Base-by-base conservation (phyloP, 1,140 invertebrate species). In the Bombus consobrinus region DNA sequence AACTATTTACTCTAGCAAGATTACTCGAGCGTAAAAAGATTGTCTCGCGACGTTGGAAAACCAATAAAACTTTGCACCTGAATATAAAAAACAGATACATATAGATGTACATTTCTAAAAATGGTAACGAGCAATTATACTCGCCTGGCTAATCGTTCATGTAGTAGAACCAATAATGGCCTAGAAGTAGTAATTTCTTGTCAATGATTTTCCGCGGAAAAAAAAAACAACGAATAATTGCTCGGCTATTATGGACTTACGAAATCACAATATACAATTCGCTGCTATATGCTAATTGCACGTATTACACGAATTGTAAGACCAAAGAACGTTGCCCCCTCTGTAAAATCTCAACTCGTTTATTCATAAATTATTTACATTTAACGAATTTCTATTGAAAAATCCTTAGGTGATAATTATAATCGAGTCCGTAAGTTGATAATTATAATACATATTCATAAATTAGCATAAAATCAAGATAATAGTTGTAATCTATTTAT, bases 191-290 rank as follows among this genome's bases (percentile, higher is more conserved):
- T 74, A 81, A 81, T 81, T 81, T 39, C 34, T 43, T 71, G 10
- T 43, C 47, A 34, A 81, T 53, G 80, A 62, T 73, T 81, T 75
- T 47, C 71, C 71, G 15, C 5, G 25, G 9, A 8, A 53, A 66
- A 8, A 66, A 41, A 66, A 8, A 66, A 75, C 41, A 82, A 75
- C 9, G 59, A 82, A 47, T 66, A 75, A 83, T 66, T 32, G 18
- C 13, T 66, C 3, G 34, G 0, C 10, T 53, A 75, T 66, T 75
- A 53, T 25, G 25, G 3, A n/a, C 25, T 62, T 66, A 32, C 32
- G 41, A 5, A 62, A 32, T 34, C 4, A 1, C 12, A 9, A 47
- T 53, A 41, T 39, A 34, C 43, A 3, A 25, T 43, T 5, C 13
- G 1, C 5, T 10, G 32, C 18, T 9, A n/a, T 22, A 73, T 25